These are phyloP conservation scores for Agrenia bidenticulata DNA, from an alignment of 2,888 invertebrate genomes.

Conservation along the genomic window DNA sequence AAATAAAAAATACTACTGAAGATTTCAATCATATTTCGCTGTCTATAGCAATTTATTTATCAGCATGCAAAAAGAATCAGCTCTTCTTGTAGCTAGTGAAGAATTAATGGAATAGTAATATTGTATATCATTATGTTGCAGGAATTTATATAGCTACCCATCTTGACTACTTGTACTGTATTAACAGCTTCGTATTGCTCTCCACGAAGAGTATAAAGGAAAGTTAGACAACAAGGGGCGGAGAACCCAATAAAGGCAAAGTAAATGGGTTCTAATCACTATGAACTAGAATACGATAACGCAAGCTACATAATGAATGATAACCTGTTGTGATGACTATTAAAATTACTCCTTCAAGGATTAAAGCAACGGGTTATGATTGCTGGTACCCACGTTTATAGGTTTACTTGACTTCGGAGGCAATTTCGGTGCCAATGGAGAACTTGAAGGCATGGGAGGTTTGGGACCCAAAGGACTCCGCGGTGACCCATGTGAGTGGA, in stretches of 20 bases:
- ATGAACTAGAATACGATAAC: too few species aligned
- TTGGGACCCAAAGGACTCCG: slow-evolving; percentile 30
- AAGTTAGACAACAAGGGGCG: not conserved
- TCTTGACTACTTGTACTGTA: slow-evolving; percentile 6
- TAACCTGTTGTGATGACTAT: not conserved
- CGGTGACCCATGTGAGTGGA: slow-evolving; percentile 26
- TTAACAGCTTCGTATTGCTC: not conserved
- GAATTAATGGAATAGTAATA: too few species aligned
- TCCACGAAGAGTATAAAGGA: slow-evolving; percentile 2
- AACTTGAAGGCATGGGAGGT: slow-evolving; percentile 32
- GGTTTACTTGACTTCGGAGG: slow-evolving; percentile 42
- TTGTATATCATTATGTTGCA: too few species aligned
- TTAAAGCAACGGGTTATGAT: slow-evolving; percentile 7
- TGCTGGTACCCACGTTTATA: slow-evolving; percentile 31
- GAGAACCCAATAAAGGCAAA: too few species aligned
- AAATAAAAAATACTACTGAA: too few species aligned
- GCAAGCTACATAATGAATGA: too few species aligned
- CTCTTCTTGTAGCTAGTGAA: too few species aligned
- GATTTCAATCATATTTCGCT: too few species aligned
- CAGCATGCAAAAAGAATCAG: too few species aligned
- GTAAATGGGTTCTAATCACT: too few species aligned
- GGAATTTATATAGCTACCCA: not conserved
- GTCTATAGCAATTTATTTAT: too few species aligned
- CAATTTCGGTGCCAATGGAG: slow-evolving; percentile 37
- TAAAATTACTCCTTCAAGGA: not conserved